A percentile compares a stretch with the other conserved stretches of the same genome.
Evolutionary conservation across 2,888 invertebrate species (phyloP).

Genomic region (Crioceris asparagi): DNA sequence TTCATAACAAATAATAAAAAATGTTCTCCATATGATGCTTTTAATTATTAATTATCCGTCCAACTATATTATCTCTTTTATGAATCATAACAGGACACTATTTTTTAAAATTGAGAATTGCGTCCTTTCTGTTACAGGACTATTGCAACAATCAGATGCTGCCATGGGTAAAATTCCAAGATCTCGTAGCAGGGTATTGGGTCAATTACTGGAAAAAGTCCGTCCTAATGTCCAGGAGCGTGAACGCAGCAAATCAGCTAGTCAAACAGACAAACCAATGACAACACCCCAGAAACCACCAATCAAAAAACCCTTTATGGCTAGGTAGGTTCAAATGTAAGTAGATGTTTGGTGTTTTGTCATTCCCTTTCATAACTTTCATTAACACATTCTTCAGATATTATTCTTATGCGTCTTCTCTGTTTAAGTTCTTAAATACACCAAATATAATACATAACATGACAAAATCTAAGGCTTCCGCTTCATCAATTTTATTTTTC

Average conservation of each 20-base stretch:
- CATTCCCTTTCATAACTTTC: too few species aligned
- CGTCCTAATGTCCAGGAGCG: slow-evolving; percentile 34
- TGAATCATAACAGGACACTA: neutral
- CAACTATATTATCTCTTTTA: neutral
- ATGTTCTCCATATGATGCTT: neutral
- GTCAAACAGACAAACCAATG: slow-evolving; percentile 30
- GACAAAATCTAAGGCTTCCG: too few species aligned
- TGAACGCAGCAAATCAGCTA: slow-evolving; percentile 35
- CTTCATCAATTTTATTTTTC: too few species aligned
- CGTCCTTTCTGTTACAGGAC: slow-evolving; percentile 17
- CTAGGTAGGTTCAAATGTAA: slow-evolving; percentile 9
- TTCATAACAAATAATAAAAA: too few species aligned
- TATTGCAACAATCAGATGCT: slow-evolving; percentile 32
- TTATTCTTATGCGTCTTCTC: too few species aligned
- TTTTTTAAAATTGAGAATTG: neutral
- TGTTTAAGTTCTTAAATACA: too few species aligned
- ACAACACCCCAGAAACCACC: slow-evolving; percentile 20
- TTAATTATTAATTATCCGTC: neutral
- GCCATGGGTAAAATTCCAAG: slow-evolving; percentile 34
- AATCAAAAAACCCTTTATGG: slow-evolving; percentile 21
- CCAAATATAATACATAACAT: too few species aligned
- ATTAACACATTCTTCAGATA: too few species aligned
- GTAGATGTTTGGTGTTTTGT: neutral
- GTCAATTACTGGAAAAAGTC: slow-evolving; percentile 47
- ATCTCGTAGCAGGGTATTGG: slow-evolving; percentile 40